Base-by-base conservation (phyloP, 2,797 vertebrate species). In the Zonotrichia albicollis region DNA sequence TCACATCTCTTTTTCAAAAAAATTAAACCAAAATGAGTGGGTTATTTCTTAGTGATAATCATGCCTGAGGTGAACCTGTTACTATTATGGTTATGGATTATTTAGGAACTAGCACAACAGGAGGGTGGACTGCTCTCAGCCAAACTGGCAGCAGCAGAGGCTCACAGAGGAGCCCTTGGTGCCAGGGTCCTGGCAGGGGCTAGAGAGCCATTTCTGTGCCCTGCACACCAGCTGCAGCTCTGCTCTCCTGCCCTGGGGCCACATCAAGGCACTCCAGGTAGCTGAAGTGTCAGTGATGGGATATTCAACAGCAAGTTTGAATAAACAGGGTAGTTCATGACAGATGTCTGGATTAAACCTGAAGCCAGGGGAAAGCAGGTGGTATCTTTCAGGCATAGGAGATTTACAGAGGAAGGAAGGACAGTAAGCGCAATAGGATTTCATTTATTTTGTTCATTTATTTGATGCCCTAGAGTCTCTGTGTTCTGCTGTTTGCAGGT, bases 121-220 rank as follows among this genome's bases (percentile, higher is more conserved):
- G 13, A 32, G 23, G 30, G 32, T 4, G 32, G 17, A 13, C n/a
- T 45, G 32, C 30, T 46, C 27, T 40, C 17, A 73, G 20, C 38
- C 8, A 7, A 10, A 8, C 0, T 32, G 54, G n/a, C 45, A 66
- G 34, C 48, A 21, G 25, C 36, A 29, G 40, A 38, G 36, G 36
- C 36, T 38, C 36, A 38, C 36, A 38, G 68, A 15, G 1, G 23
- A 66, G 42, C 40, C 54, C 45, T 38, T 32, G 5, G 3, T 19
- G 38, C 32, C 20, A 1, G 2, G 1, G 21, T 18, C 18, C 40
- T 26, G 22, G 21, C 4, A 1, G 45, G n/a, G 30, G 6, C 16
- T 7, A 2, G 25, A 11, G 8, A 55, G 22, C 5, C 22, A 0
- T 30, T 55, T 25, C 19, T 5, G 62, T 6, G 11, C 22, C 68